A percentile compares a stretch with the other conserved stretches of the same genome.
Conservation (phyloP, 1,140 invertebrate species). For the Panagrolaimus sp. region DNA sequence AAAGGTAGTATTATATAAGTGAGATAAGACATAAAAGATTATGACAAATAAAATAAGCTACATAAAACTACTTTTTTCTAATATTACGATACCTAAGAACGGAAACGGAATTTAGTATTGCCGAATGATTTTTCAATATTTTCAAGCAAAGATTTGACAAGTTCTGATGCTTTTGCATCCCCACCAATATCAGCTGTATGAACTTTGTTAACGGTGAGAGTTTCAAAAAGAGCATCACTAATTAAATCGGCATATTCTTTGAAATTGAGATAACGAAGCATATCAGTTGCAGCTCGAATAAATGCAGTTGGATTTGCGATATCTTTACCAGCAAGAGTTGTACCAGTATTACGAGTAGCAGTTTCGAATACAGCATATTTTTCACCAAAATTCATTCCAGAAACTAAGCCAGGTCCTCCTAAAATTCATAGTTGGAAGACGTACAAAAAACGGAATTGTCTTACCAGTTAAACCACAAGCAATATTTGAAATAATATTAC, state of each 20-base stretch:
- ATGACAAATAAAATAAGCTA: no score
- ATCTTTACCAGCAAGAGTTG: constrained; percentile 84
- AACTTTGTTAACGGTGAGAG: constrained; percentile 36
- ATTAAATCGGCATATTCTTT: constrained; percentile 43
- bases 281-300: constrained; percentile 51
- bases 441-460: constrained; percentile 71
- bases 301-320: constrained; percentile 76
- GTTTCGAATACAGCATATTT: constrained; percentile 70
- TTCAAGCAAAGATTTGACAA: constrained; percentile 32
- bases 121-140: constrained; percentile 38
- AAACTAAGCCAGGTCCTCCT: constrained; percentile 62
- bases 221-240: constrained; percentile 44
- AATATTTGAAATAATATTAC: constrained; percentile 88
- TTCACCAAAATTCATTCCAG: constrained; percentile 85
- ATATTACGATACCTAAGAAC: no score
- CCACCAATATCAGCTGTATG: constrained; percentile 49
- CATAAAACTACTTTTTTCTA: no score
- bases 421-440: no score
- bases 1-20: no score
- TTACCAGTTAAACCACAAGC: constrained; percentile 92
- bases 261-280: constrained; percentile 49
- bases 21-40: no score
- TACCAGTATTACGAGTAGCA: constrained; percentile 86
- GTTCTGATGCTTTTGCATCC: constrained; percentile 29
- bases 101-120: constrained; percentile 3